A percentile compares a stretch with the other conserved stretches of the same genome.
These are phyloP conservation scores for Campylomormyrus tamandua DNA, from an alignment of 2,113 vertebrate genomes.

Conservation along the genomic window DNA sequence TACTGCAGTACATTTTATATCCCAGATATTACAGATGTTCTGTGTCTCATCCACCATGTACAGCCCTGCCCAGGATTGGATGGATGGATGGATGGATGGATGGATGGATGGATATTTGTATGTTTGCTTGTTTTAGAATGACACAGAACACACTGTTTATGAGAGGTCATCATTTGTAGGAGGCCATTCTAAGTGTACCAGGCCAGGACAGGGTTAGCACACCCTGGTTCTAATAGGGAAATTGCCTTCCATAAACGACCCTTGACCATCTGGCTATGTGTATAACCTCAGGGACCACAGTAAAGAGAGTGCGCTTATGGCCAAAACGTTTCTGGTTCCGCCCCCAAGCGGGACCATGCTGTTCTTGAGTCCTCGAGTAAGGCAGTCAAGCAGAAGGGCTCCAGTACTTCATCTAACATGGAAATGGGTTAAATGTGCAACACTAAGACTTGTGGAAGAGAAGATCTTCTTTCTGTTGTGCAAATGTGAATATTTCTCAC, in stretches of 20 bases:
- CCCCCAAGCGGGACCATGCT: background rate
- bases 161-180: background rate
- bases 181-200: background rate
- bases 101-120: background rate
- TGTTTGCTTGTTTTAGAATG: background rate
- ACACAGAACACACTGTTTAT: background rate
- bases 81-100: background rate
- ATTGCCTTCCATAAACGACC: background rate
- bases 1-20: background rate
- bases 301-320: background rate
- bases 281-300: background rate
- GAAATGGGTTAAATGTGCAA: background rate
- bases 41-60: background rate
- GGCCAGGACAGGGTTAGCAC: background rate
- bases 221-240: background rate
- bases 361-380: background rate
- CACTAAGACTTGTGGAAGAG: background rate
- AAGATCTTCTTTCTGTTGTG: background rate
- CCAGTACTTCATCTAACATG: background rate
- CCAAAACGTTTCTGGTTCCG: background rate
- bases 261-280: background rate
- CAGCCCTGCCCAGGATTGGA: background rate
- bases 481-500: background rate
- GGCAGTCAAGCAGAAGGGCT: background rate
- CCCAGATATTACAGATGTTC: background rate